phyloP scores from a whole-genome alignment of 2,888 invertebrate genomes.

The Aspidapion aeneum region DNA sequence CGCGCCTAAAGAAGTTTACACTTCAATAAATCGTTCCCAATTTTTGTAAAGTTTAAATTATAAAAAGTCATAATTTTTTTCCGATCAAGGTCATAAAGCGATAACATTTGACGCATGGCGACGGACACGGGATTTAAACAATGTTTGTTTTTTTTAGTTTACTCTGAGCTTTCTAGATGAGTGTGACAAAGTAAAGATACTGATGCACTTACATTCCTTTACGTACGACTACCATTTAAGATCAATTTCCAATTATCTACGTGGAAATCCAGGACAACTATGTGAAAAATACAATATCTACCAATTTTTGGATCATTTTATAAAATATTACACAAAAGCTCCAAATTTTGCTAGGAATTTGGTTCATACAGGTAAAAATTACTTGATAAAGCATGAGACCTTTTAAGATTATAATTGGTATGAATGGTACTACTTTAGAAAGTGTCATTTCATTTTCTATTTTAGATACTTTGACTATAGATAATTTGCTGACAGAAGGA shows the following conservation, averaged over 20 bases:
- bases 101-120: no score
- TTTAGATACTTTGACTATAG: constrained; percentile 56
- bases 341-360: constrained; percentile 74
- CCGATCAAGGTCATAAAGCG: no score
- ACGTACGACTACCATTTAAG: constrained; percentile 74
- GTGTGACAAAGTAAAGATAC: constrained; percentile 65
- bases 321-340: constrained; percentile 72
- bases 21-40: no score
- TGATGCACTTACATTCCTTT: constrained; percentile 74
- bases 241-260: constrained; percentile 62
- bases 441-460: no score
- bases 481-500: constrained; percentile 59
- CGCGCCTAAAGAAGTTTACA: no score
- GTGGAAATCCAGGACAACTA: constrained; percentile 53
- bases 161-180: constrained; percentile 62
- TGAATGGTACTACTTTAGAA: not conserved
- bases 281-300: constrained; percentile 65
- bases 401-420: no score
- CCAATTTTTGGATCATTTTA: constrained; percentile 71
- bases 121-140: no score
- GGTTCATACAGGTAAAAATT: constrained; percentile 58
- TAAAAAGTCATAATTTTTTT: no score
- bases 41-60: no score
- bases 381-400: not conserved
- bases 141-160: constrained; percentile 48